Evolutionary conservation across 2,113 vertebrate species (phyloP).

Genomic region (Osmerus eperlanus): DNA sequence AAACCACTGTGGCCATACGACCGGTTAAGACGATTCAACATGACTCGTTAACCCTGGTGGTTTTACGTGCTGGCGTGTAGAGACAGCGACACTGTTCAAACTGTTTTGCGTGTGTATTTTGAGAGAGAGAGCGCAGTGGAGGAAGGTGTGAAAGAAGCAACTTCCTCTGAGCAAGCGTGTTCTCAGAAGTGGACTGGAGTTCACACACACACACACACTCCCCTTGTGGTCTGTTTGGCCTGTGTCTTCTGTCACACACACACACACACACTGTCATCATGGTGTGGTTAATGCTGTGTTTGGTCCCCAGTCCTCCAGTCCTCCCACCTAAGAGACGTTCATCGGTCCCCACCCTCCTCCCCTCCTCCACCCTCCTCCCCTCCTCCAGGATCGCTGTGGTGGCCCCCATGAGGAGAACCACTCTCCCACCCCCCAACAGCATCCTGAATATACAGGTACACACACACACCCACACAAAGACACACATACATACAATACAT

Average conservation of each 20-base stretch:
- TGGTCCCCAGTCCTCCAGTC: conserved; percentile 78
- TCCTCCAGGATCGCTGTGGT: conserved; percentile 85
- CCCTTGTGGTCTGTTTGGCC: not conserved
- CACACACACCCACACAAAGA: not conserved
- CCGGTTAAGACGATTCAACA: not conserved
- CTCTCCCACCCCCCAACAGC: conserved; percentile 15
- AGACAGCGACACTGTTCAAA: too few relatives aligned
- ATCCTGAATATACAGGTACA: not conserved
- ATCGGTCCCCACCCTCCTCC: conserved; percentile 62
- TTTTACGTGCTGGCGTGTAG: too few relatives aligned
- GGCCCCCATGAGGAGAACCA: conserved; percentile 84
- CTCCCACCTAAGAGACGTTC: conserved; percentile 89
- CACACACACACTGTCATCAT: too few relatives aligned
- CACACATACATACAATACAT: not conserved
- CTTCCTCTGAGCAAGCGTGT: not conserved
- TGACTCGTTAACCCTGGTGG: too few relatives aligned
- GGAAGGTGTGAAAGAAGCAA: not conserved
- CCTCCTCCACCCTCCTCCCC: conserved; percentile 36
- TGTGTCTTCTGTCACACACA: not conserved
- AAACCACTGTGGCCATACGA: not conserved
- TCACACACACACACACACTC: not conserved
- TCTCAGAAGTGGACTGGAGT: too few relatives aligned
- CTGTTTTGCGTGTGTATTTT: not conserved
- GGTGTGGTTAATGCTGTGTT: too few relatives aligned
- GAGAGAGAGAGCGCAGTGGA: not conserved